phyloP scores from a whole-genome alignment of 2,113 vertebrate species.

The Pyrgilauda ruficollis region DNA sequence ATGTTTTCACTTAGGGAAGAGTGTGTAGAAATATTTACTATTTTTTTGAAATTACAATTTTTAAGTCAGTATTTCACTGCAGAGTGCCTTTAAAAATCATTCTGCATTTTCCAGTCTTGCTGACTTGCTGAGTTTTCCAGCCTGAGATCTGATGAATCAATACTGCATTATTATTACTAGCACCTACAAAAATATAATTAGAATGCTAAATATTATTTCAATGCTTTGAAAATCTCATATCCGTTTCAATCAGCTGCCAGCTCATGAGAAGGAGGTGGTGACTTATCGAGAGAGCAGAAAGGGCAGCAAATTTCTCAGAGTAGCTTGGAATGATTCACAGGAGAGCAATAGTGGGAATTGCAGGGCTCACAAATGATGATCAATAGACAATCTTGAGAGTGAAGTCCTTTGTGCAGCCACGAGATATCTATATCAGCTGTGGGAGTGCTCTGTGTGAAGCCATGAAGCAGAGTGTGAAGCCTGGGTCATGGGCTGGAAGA shows the following conservation, averaged over 20 bases:
- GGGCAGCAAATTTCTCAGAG: neutral
- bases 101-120: slow-evolving; percentile 1
- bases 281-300: neutral
- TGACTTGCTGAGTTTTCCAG: slow-evolving; percentile 10
- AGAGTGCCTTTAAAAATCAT: neutral
- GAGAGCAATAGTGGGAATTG: neutral
- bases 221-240: slow-evolving; percentile 22
- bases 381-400: neutral
- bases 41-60: neutral
- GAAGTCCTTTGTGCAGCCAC: neutral
- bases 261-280: slow-evolving; percentile 1
- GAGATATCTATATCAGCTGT: neutral
- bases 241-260: slow-evolving; percentile 28
- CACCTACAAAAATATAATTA: slow-evolving; percentile 53
- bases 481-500: neutral
- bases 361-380: neutral
- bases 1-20: neutral
- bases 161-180: slow-evolving; percentile 41
- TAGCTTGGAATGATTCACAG: neutral
- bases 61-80: neutral
- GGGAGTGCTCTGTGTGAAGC: neutral
- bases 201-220: slow-evolving; percentile 41
- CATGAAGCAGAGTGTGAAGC: neutral
- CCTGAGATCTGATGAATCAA: slow-evolving; percentile 26
- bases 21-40: neutral